These are phyloP conservation scores for Hymenopus coronatus DNA, from an alignment of 2,888 invertebrate genomes.

Conservation along the genomic window DNA sequence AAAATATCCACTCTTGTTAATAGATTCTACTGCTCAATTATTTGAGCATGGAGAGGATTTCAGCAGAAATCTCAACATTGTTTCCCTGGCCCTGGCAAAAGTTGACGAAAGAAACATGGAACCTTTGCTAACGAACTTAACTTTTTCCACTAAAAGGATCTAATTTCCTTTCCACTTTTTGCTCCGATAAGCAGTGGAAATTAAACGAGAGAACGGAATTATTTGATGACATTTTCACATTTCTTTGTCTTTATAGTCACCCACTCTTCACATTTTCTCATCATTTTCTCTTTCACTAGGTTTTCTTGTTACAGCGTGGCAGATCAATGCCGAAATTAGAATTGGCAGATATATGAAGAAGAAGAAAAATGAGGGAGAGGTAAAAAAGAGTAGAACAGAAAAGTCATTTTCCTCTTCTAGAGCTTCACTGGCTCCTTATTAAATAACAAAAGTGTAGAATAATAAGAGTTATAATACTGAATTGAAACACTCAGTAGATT, in stretches of 20 bases:
- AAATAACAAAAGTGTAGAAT: not conserved
- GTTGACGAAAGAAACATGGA: not conserved
- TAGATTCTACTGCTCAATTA: not conserved
- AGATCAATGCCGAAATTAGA: not conserved
- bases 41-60: not conserved
- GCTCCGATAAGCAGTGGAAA: not conserved
- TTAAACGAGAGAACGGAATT: not conserved
- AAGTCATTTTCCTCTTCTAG: not conserved
- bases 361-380: not conserved
- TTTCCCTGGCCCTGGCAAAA: not conserved
- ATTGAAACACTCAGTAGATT: too few species aligned
- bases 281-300: not conserved
- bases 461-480: not conserved
- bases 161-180: not conserved
- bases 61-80: not conserved
- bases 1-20: not conserved
- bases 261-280: not conserved
- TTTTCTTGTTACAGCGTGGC: not conserved
- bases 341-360: not conserved
- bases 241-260: not conserved
- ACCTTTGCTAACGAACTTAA: not conserved
- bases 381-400: not conserved
- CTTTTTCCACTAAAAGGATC: not conserved
- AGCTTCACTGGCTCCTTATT: not conserved
- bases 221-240: not conserved